phyloP scores from a whole-genome alignment of 2,888 invertebrate genomes.

The Crepidodera aurea region DNA sequence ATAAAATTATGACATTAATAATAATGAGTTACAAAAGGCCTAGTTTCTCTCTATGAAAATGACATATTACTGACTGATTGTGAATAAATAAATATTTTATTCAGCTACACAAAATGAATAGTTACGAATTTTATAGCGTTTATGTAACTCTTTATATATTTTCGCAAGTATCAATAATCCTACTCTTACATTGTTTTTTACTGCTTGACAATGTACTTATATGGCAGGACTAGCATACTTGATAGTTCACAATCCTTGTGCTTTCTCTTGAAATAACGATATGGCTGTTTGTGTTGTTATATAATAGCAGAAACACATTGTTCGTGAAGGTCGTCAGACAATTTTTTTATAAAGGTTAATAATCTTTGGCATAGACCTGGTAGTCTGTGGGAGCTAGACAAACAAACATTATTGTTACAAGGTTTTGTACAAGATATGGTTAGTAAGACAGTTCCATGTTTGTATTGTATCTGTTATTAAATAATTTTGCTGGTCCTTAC shows the following conservation, averaged over 20 bases:
- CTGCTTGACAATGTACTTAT: not conserved
- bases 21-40: too few relatives aligned
- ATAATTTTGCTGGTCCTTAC: too few relatives aligned
- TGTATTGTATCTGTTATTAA: too few relatives aligned
- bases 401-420: not conserved
- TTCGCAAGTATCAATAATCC: not conserved
- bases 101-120: too few relatives aligned
- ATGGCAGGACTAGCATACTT: not conserved
- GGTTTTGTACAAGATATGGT: too few relatives aligned
- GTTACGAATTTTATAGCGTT: too few relatives aligned
- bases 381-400: not conserved
- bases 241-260: not conserved
- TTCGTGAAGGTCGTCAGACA: slow-evolving; percentile 11
- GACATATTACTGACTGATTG: too few relatives aligned
- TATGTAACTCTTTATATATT: too few relatives aligned
- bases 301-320: not conserved
- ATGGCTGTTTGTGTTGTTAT: not conserved
- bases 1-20: too few relatives aligned
- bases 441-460: too few relatives aligned
- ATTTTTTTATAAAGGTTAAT: slow-evolving; percentile 9
- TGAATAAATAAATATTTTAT: too few relatives aligned
- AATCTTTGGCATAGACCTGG: slow-evolving; percentile 9
- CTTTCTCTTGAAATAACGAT: not conserved
- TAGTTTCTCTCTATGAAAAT: too few relatives aligned
- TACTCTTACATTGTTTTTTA: not conserved